Evolutionary conservation across 2,113 vertebrate genomes (phyloP).

Genomic region (Ammospiza caudacuta): DNA sequence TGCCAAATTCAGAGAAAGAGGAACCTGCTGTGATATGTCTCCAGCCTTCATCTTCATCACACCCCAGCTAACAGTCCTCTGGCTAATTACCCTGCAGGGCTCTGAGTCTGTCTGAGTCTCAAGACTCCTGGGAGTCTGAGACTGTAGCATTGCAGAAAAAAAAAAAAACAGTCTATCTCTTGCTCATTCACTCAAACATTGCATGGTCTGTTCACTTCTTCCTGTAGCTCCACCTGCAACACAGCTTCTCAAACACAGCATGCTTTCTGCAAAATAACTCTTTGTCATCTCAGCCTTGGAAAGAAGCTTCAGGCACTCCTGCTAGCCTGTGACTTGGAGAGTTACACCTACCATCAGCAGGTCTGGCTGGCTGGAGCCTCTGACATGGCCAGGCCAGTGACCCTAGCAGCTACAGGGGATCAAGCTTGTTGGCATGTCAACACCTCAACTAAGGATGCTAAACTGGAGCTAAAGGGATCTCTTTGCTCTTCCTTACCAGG

Average conservation of each 20-base stretch:
- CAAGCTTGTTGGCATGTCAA: fast-evolving
- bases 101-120: background rate
- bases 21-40: background rate
- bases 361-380: background rate
- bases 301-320: background rate
- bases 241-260: background rate
- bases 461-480: background rate
- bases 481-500: background rate
- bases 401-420: background rate
- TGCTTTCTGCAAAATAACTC: background rate
- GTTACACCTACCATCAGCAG: background rate
- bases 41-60: background rate
- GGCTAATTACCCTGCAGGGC: background rate
- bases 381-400: background rate
- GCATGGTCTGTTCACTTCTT: background rate
- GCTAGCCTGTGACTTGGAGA: background rate
- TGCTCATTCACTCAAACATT: fast-evolving
- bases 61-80: background rate
- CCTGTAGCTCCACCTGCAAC: background rate
- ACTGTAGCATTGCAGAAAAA: background rate
- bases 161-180: fast-evolving
- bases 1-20: background rate
- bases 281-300: fast-evolving
- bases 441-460: background rate
- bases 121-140: background rate